Evolutionary conservation across 2,888 invertebrate species (phyloP).

Genomic region (Sarcophaga rosellei): DNA sequence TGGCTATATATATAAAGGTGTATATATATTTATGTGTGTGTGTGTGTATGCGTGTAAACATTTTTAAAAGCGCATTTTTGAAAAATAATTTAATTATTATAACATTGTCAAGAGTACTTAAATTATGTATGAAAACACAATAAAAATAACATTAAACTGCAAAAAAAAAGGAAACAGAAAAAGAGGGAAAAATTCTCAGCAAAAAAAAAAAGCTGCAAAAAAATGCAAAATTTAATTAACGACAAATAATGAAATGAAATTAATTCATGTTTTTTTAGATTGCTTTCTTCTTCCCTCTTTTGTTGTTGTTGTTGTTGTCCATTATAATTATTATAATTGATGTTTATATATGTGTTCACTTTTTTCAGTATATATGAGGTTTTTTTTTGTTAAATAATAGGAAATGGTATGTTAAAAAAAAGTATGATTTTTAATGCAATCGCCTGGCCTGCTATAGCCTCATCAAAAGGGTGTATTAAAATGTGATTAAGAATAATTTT

Average conservation of each 20-base stretch:
- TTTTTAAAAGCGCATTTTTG: conserved; percentile 2
- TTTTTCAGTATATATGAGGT: too few species aligned
- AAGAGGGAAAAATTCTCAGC: background rate
- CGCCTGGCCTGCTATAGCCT: background rate
- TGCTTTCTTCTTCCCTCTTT: background rate
- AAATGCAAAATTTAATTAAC: conserved; percentile 34
- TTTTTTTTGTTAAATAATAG: too few species aligned
- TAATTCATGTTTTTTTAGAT: conserved; percentile 18
- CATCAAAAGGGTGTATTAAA: too few species aligned
- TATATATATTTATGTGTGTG: too few species aligned
- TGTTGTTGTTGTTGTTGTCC: background rate
- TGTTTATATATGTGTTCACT: too few species aligned
- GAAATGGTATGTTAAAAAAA: too few species aligned
- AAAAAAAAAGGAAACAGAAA: background rate
- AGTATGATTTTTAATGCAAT: too few species aligned
- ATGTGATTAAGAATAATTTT: too few species aligned
- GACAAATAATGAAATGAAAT: conserved; percentile 21
- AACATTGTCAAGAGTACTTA: conserved; percentile 33
- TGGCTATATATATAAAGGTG: too few species aligned
- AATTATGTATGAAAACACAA: conserved; percentile 2
- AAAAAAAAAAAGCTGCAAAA: background rate
- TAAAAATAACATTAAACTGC: background rate
- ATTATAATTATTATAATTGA: too few species aligned
- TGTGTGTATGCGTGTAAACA: background rate
- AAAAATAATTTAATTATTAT: conserved; percentile 24